Evolutionary conservation across 2,888 invertebrate genomes (phyloP), one percentile per base, ranked within the genome.

Genomic region (Lordiphosa andalusiaca): DNA sequence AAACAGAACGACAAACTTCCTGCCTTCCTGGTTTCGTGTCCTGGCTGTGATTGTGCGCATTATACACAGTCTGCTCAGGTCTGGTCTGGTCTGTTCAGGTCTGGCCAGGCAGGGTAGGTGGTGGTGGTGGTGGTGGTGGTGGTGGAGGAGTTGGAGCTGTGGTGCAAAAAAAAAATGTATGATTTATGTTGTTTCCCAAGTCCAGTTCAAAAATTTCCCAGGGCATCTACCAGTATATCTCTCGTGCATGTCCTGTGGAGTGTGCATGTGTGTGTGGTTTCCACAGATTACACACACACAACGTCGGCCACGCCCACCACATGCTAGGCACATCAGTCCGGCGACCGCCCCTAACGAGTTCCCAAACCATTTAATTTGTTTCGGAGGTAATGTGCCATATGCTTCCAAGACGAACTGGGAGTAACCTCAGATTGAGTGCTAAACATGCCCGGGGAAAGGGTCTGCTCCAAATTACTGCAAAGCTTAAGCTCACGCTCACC

Each of bases 301-400:
- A 30, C 49, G 49, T 21, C 21, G 57, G 82, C 65, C 65, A 67
- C 80, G 80, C 80, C 84, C 83, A 82, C 80, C 71, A 66, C 69
- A 71, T 74, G 71, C 82, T 65, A 71, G 56, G 69, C 56, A 74
- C 70, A 66, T 69, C 67, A 60, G 39, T 36, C 53, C 69, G 56
- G 51, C 66, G 40, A 35, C 60, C 65, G 80, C 83, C 80, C 72
- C 76, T 80, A 82, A 80, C 82, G 72, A 82, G 82, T 72, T 51
- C 44, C 53, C 55, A 78, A 78, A 69, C 74, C 80, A 80, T 84
- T 83, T 78, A 80, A 84, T 80, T 84, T 80, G 80, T 73, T 78
- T 75, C 73, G 73, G 76, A 75, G 80, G 83, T 73, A 84, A 84
- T 84, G 84, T 69, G 80, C 76, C 85, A 84, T 84, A 84, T 78